These are phyloP conservation scores for Odontophorus gujanensis DNA, from an alignment of 2,113 vertebrate species.

Conservation along the genomic window DNA sequence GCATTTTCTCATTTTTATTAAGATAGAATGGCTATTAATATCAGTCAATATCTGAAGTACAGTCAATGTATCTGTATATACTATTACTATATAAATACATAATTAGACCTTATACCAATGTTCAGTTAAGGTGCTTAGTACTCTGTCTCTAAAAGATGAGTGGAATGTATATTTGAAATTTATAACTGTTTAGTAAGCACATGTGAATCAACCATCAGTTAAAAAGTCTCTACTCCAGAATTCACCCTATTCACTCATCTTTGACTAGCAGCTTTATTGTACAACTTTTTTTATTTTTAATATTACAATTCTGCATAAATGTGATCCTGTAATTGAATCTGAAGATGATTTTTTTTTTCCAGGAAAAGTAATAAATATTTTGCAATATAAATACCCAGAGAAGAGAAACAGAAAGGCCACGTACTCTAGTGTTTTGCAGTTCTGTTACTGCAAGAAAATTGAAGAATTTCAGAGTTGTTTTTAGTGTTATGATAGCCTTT, in stretches of 20 bases:
- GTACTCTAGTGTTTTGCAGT: background rate
- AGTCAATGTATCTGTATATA: background rate
- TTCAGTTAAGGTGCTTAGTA: background rate
- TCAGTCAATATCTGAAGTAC: background rate
- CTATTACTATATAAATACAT: background rate
- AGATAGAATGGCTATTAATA: background rate
- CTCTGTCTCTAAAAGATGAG: background rate
- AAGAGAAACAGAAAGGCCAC: background rate
- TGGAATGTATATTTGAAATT: background rate
- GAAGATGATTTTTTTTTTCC: background rate
- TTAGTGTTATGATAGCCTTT: background rate
- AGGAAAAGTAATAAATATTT: background rate
- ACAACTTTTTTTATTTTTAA: background rate
- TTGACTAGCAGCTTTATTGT: background rate
- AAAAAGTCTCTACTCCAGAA: background rate
- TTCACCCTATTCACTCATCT: background rate
- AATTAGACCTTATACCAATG: background rate
- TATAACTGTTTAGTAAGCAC: background rate
- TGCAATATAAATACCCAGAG: background rate
- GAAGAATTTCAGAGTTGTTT: background rate
- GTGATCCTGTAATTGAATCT: background rate
- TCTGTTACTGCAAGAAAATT: background rate
- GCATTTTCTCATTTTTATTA: background rate
- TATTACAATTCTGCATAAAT: background rate
- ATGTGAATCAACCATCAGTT: background rate